Evolutionary conservation across 2,888 invertebrate species (phyloP), one percentile per base, ranked within the genome.

Genomic region (Mythimna ferrago): DNA sequence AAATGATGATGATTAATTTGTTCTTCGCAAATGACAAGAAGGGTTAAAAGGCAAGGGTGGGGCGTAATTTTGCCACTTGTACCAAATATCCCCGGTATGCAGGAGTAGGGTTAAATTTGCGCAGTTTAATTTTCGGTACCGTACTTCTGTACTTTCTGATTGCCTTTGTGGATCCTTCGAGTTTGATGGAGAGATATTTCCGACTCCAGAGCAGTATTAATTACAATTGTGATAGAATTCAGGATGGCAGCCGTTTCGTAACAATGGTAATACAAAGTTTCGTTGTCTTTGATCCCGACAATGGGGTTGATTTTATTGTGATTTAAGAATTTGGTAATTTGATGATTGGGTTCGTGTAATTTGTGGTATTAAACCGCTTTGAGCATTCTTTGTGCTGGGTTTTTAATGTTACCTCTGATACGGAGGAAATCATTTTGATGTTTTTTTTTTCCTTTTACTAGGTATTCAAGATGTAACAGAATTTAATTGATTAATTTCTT

Each of bases 1-100:
- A 96, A 96, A 96, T 96, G 96, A 96, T 95, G 95, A 95, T 96
- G 96, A 96, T 96, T 96, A 96, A 96, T 96, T 95, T 95, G 96
- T 95, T 94, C 95, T 92, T 93, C 93, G 91, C 92, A 92, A 95
- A 96, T 95, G 95, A 96, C 95, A 94, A 93, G 95, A 96, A 96
- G 96, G 96, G 96, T 96, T 96, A 95, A 94, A 94, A 91, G 92
- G 89, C 92, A 92, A 89, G 93, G 95, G 92, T 88, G 73, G 84
- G 81, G 81, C 87, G 91, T 92, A 92, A 93, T 93, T 92, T 89
- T 88, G 93, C 89, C 93, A 94, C 94, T 95, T 94, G 93, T 92
- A 90, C 91, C 81, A 87, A 89, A 92, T 93, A 95, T 94, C 88
- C 88, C 88, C 88, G 91, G 92, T 90, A 95, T 94, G 91, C 92